A percentile compares a stretch with the other conserved stretches of the same genome.
Conservation (phyloP, 2,797 vertebrate species). For the Carcharodon carcharias region DNA sequence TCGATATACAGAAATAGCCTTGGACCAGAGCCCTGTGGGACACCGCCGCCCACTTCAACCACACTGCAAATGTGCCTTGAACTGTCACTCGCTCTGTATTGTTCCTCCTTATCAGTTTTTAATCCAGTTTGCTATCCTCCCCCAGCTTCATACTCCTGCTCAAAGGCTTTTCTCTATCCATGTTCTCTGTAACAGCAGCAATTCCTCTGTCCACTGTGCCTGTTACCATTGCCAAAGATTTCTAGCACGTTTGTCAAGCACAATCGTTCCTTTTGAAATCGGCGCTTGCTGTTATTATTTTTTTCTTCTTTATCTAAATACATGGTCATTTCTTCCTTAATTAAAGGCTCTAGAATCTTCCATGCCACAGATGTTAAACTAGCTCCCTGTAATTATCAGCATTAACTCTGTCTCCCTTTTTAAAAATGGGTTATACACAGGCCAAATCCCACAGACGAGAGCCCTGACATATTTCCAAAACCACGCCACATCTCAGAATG, state of each 20-base stretch:
- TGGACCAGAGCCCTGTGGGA: neutral
- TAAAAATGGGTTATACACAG: too few relatives aligned
- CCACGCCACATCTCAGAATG: too few relatives aligned
- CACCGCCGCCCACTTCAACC: fast-evolving
- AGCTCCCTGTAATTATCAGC: neutral
- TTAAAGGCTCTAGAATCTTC: neutral
- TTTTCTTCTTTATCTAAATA: neutral
- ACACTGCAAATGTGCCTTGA: neutral
- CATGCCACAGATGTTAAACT: neutral
- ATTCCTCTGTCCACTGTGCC: neutral
- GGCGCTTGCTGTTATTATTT: neutral
- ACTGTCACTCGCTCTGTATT: neutral
- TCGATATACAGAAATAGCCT: neutral
- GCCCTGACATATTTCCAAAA: too few relatives aligned
- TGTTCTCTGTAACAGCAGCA: too few relatives aligned
- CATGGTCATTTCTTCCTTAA: neutral
- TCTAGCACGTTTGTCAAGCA: neutral
- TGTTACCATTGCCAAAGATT: too few relatives aligned
- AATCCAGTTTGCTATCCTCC: neutral
- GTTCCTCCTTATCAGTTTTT: neutral
- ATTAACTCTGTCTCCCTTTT: too few relatives aligned
- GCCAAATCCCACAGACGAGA: too few relatives aligned
- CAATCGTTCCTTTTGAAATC: neutral
- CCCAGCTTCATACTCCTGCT: neutral
- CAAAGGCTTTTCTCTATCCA: neutral